Evolutionary conservation across 2,113 vertebrate genomes (phyloP), one percentile per base, ranked within the genome.

Genomic region (Lasiurus cinereus): DNA sequence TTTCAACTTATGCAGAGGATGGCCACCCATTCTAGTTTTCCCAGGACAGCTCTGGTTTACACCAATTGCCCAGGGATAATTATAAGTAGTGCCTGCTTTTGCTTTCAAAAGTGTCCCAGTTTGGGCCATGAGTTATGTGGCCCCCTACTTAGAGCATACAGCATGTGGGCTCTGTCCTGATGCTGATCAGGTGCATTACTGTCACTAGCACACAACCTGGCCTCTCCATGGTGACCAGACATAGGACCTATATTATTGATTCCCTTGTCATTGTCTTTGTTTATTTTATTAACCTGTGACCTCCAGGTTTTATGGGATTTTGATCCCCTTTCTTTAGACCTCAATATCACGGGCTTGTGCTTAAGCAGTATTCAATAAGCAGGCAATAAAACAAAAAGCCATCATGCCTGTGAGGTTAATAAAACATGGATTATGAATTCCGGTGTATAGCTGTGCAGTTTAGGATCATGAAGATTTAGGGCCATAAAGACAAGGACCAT

Each of bases 221-320:
- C 1, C 2, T 24, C 33, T 27, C 18, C 1, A 9, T 1, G 3
- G 0, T 21, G 36, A 54, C 0, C 1, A 29, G 39, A 24, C 36
- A 4, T 29, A 76, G 18, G 21, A 27, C 10, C 36, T 67, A 8
- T 22, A 1, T 21, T n/a, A 67, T 18, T 6, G 66, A 48, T 24
- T 24, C 1, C n/a, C 29, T 80, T 46, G 14, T 52, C 24, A 10
- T 5, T 36, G 36, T 36, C 19, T 85, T 66, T 19, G 21, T 87
- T 88, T 36, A 67, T 1, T 43, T 88, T n/a, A 92, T 82, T 56
- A 91, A 39, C n/a, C 29, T 18, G n/a, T 33, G 70, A n/a, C 69
- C 36, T 50, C 33, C 8, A 54, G 77, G 10, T 43, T 70, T 7
- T 48, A 5, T 1, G 16, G 39, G 56, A 83, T 36, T 14, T 24